phyloP scores from a whole-genome alignment of 2,797 vertebrate species.

The Carcharodon carcharias region DNA sequence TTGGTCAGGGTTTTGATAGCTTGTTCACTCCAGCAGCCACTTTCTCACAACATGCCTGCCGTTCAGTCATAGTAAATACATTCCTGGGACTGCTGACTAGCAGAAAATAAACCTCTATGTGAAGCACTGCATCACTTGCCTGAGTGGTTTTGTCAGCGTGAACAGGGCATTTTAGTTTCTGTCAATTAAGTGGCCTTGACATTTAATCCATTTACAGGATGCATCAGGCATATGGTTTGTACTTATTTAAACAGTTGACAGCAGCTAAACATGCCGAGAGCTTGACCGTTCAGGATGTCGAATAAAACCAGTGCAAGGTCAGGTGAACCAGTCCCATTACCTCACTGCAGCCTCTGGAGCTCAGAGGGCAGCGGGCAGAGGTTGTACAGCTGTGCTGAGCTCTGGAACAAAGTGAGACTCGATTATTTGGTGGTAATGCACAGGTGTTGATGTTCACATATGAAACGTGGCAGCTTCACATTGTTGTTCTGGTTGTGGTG shows the following conservation, averaged over 20 bases:
- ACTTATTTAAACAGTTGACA: background rate
- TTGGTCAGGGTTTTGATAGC: background rate
- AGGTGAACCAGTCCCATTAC: background rate
- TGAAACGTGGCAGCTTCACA: background rate
- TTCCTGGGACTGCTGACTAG: background rate
- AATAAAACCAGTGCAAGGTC: background rate
- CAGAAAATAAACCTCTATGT: background rate
- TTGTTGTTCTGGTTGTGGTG: background rate
- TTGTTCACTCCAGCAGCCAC: conserved; percentile 1
- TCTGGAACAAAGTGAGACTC: background rate
- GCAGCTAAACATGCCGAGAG: background rate
- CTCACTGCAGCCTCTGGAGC: background rate
- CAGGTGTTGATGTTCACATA: background rate
- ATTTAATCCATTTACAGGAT: conserved; percentile 9
- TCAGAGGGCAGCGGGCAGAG: background rate
- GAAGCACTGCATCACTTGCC: background rate
- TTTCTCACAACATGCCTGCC: background rate
- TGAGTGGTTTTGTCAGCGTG: background rate
- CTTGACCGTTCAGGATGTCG: background rate
- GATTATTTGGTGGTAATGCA: background rate
- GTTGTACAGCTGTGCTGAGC: background rate
- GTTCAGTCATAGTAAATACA: background rate
- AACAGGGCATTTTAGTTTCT: background rate
- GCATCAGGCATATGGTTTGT: background rate
- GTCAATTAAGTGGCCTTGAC: background rate